Evolutionary conservation across 2,113 vertebrate species (phyloP).

Genomic region (Riparia riparia): DNA sequence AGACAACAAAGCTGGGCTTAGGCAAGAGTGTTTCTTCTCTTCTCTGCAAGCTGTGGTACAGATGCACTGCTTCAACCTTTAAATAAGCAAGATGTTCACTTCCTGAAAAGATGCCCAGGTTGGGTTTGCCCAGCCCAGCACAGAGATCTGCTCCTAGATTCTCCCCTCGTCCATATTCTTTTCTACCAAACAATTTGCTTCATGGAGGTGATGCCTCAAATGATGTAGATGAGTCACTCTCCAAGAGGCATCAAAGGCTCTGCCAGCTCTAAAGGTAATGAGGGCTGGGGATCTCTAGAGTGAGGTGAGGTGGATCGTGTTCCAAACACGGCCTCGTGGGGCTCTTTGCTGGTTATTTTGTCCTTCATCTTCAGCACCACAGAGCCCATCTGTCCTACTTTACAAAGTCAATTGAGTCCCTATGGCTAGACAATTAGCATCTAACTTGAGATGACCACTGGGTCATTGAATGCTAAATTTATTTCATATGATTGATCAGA

Average conservation of each 20-base stretch:
- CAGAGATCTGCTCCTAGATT: background rate
- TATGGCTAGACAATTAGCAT: constrained; percentile 45
- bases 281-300: background rate
- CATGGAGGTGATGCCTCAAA: background rate
- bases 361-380: background rate
- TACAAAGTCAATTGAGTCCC: constrained; percentile 16
- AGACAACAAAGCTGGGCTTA: background rate
- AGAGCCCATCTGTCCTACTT: constrained; percentile 48
- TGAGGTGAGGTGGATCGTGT: background rate
- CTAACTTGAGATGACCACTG: constrained; percentile 8
- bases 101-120: background rate
- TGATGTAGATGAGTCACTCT: background rate
- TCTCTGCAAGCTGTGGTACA: background rate
- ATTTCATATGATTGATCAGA: constrained; percentile 58
- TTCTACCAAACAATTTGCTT: background rate
- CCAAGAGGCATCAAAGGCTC: background rate
- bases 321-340: background rate
- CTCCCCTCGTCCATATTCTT: background rate
- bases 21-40: background rate
- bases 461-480: constrained; percentile 49
- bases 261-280: background rate
- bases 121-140: background rate
- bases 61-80: background rate
- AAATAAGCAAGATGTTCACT: background rate
- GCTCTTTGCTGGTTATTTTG: background rate